A percentile compares a stretch with the other conserved stretches of the same genome.
Evolutionary conservation across 2,888 invertebrate genomes (phyloP).

Genomic region (Acrobasis repandana): DNA sequence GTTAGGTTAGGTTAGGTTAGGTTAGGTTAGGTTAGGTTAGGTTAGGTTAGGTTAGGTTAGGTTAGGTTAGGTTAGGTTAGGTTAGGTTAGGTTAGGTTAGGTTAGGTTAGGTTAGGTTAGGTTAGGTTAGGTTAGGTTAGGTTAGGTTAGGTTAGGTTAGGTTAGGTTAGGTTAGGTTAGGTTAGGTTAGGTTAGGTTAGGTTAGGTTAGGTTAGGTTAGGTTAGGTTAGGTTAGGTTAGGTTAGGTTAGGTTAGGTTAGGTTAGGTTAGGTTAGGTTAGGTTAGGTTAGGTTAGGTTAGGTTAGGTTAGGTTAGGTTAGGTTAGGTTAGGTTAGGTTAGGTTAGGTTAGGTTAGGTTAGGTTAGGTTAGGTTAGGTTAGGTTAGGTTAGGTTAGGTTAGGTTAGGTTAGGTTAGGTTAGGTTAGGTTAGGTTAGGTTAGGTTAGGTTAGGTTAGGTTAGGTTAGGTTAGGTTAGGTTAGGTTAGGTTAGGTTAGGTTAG

Average conservation of each 20-base stretch:
- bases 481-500: constrained; percentile 22
- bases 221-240: constrained; percentile 16
- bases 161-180: constrained; percentile 23
- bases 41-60: constrained; percentile 28
- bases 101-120: constrained; percentile 27
- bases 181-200: constrained; percentile 24
- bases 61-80: constrained; percentile 27
- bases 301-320: constrained; percentile 9
- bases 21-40: constrained; percentile 30
- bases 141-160: constrained; percentile 20
- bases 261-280: constrained; percentile 10
- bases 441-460: constrained; percentile 16
- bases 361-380: constrained; percentile 17
- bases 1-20: constrained; percentile 31
- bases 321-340: constrained; percentile 11
- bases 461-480: constrained; percentile 20
- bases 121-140: constrained; percentile 24
- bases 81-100: constrained; percentile 28
- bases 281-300: constrained; percentile 11
- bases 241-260: constrained; percentile 10
- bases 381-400: constrained; percentile 9
- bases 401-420: constrained; percentile 17
- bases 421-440: constrained; percentile 17
- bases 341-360: constrained; percentile 12
- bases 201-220: constrained; percentile 23